Conservation (phyloP, 2,113 vertebrate species). For the Rhadina sibilatrix region DNA sequence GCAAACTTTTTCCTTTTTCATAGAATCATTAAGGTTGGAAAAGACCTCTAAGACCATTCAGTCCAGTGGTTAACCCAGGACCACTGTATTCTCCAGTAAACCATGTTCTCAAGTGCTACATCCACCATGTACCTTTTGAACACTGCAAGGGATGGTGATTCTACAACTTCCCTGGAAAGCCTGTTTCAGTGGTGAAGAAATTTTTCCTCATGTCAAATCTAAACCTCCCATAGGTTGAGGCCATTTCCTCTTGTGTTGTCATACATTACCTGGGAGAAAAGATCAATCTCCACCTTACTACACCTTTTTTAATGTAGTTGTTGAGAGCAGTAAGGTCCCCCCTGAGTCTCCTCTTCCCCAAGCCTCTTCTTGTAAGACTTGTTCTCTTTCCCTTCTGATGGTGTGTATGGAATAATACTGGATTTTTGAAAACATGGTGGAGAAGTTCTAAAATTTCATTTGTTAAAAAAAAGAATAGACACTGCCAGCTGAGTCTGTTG, state of each 20-base stretch:
- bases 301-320: background rate
- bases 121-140: rapidly evolving
- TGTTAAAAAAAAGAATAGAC: background rate
- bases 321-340: background rate
- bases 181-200: background rate
- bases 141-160: background rate
- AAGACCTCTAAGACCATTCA: background rate
- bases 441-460: background rate
- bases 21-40: background rate
- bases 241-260: background rate
- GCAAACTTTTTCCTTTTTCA: background rate
- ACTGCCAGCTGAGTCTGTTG: background rate
- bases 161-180: background rate
- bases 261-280: background rate
- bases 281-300: too few relatives aligned
- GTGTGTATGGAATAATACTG: background rate
- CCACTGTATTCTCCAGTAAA: background rate
- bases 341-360: background rate
- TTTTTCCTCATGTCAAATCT: background rate
- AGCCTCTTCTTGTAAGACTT: background rate
- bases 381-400: background rate
- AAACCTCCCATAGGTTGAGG: background rate
- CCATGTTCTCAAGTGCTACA: rapidly evolving
- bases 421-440: background rate
- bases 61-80: background rate